phyloP scores from a whole-genome alignment of 2,888 invertebrate genomes.

The Drosophila ustulata region DNA sequence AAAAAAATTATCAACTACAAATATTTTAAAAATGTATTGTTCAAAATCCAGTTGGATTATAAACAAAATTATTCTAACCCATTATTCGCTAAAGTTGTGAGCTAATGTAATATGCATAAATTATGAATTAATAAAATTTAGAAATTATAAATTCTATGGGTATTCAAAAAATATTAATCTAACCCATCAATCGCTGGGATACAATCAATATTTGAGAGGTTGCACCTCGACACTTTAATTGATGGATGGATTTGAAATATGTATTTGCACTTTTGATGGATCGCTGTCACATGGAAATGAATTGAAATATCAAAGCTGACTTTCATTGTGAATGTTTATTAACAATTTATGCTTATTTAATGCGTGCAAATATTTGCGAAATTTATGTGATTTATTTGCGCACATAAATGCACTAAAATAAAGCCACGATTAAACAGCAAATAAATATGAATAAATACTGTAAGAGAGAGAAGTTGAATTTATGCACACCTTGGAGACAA shows the following conservation, averaged over 20 bases:
- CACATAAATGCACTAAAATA: background rate
- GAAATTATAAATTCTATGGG: no score
- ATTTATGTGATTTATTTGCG: background rate
- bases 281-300: background rate
- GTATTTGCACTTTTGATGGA: background rate
- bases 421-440: background rate
- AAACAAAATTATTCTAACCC: no score
- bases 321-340: background rate
- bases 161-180: no score
- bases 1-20: no score
- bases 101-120: no score
- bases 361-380: background rate
- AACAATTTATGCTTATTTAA: background rate
- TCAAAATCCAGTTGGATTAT: no score
- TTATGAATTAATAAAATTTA: no score
- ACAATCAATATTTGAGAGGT: no score
- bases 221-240: background rate
- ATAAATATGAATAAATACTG: background rate
- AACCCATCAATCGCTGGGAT: no score
- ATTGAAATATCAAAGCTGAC: background rate
- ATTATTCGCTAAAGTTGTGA: no score
- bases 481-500: no score
- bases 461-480: background rate
- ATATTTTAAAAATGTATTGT: no score
- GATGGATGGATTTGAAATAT: slow-evolving; percentile 11